These are phyloP conservation scores for Henricia sp. DNA, from an alignment of 53 echinoderm and acorn worm genomes.

Conservation along the genomic window DNA sequence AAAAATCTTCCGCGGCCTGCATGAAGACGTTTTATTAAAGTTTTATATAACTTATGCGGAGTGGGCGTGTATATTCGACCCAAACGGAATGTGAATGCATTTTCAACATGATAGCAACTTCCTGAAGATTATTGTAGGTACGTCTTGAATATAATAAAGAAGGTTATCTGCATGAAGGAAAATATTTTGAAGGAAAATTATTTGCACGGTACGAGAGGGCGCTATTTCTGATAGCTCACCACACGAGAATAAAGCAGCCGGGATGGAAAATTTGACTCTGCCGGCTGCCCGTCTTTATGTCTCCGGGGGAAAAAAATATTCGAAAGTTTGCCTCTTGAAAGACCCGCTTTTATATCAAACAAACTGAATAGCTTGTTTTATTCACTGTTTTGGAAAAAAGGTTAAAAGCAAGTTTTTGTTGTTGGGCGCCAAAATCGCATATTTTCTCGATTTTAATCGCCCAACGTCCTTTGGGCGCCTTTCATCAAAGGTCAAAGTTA, in stretches of 20 bases:
- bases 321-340: not conserved
- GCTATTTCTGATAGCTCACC: not conserved
- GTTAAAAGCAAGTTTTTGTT: not conserved
- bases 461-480: slow-evolving; percentile 33
- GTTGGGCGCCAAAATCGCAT: not conserved
- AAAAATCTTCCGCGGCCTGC: too few species aligned
- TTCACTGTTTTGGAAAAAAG: not conserved
- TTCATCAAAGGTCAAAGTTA: slow-evolving; percentile 56
- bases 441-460: not conserved
- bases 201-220: not conserved
- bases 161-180: too few species aligned
- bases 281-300: not conserved
- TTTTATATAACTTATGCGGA: too few species aligned
- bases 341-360: not conserved
- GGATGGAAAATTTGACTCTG: not conserved
- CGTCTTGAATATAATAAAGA: too few species aligned
- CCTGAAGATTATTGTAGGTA: too few species aligned
- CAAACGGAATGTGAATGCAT: too few species aligned
- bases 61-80: too few species aligned
- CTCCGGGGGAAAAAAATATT: not conserved
- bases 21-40: too few species aligned
- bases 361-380: not conserved
- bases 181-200: not conserved
- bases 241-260: not conserved
- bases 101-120: too few species aligned